These are phyloP conservation scores for Laterallus jamaicensis DNA, from an alignment of 2,113 vertebrate species.

Conservation along the genomic window DNA sequence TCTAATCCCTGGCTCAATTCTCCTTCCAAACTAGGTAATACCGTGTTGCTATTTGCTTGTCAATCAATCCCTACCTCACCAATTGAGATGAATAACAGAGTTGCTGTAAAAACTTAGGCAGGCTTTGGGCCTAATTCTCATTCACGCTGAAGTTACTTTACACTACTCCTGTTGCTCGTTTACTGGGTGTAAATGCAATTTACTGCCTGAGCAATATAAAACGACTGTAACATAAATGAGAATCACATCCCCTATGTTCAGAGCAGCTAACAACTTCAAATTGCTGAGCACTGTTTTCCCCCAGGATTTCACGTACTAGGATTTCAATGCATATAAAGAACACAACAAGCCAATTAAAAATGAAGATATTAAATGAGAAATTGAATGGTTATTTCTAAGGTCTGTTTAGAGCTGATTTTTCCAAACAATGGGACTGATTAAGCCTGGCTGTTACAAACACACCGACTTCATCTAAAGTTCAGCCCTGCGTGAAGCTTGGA, in stretches of 20 bases:
- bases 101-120: slow-evolving; percentile 58
- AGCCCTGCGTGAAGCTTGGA: neutral
- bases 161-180: slow-evolving; percentile 31
- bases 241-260: slow-evolving; percentile 62
- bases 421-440: slow-evolving; percentile 33
- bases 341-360: slow-evolving; percentile 63
- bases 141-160: slow-evolving; percentile 50
- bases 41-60: slow-evolving; percentile 55
- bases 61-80: slow-evolving; percentile 69
- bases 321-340: slow-evolving; percentile 53
- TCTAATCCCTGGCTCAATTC: slow-evolving; percentile 71
- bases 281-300: slow-evolving; percentile 55
- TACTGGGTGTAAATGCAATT: slow-evolving; percentile 57
- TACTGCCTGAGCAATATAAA: slow-evolving; percentile 59
- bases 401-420: slow-evolving; percentile 27
- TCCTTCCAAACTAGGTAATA: slow-evolving; percentile 59
- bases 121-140: slow-evolving; percentile 60
- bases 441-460: slow-evolving; percentile 8
- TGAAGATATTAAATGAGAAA: slow-evolving; percentile 50
- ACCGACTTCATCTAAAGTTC: slow-evolving; percentile 35
- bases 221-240: slow-evolving; percentile 51
- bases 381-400: slow-evolving; percentile 46
- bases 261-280: slow-evolving; percentile 49
- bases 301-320: slow-evolving; percentile 7
- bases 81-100: slow-evolving; percentile 70